Evolutionary conservation across 2,888 invertebrate genomes (phyloP).

Genomic region (Lamellibrachia satsuma): DNA sequence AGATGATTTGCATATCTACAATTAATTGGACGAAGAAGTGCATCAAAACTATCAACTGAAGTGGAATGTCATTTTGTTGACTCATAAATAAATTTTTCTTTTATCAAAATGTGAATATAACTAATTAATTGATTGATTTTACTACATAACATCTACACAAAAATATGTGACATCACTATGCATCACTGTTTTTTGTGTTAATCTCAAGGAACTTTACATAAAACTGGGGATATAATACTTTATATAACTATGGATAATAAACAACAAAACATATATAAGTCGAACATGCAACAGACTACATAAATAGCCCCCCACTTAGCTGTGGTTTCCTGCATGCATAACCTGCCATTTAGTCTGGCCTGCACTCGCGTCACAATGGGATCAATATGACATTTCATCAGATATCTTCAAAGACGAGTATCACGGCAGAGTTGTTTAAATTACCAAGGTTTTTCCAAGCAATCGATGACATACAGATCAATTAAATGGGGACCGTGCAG

Average conservation of each 20-base stretch:
- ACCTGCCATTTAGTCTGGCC: background rate
- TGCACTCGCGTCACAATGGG: background rate
- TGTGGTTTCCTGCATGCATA: constrained; percentile 10
- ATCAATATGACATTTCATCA: background rate
- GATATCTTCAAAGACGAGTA: background rate
- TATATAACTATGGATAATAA: background rate
- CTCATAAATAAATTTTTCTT: background rate
- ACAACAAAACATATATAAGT: background rate
- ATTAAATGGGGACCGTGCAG: background rate
- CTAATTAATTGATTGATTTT: too few relatives aligned
- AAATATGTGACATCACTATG: too few relatives aligned
- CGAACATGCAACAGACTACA: background rate
- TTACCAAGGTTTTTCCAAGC: background rate
- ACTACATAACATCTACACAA: too few relatives aligned
- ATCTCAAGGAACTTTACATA: background rate
- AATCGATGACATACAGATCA: background rate
- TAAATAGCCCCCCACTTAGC: background rate
- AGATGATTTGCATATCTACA: background rate
- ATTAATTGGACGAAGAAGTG: background rate
- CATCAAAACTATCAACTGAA: background rate
- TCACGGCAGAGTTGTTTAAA: background rate
- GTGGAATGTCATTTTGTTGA: background rate
- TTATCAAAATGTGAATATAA: too few relatives aligned
- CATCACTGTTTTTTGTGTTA: background rate
- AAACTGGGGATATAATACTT: background rate